These are phyloP conservation scores for Drosophila atripex DNA, from an alignment of 2,888 invertebrate species.

Conservation along the genomic window DNA sequence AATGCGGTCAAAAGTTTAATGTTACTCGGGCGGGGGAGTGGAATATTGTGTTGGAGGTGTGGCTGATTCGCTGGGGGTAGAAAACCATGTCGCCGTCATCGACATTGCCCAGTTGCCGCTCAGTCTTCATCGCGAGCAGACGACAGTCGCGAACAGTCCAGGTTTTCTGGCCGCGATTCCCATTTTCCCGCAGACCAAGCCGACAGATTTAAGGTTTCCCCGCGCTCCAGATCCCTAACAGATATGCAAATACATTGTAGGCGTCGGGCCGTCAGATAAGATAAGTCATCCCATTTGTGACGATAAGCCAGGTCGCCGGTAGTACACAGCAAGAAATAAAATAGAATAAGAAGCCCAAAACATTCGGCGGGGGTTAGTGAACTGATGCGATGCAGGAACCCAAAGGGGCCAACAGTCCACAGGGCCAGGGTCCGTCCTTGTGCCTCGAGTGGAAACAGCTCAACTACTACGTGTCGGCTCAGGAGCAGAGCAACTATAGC, in stretches of 20 bases:
- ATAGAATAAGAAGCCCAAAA: not conserved
- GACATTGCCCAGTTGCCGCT: conserved; percentile 55
- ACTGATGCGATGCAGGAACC: conserved; percentile 48
- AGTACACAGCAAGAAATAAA: conserved; percentile 5
- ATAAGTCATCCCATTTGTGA: conserved; percentile 21
- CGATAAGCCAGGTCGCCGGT: conserved; percentile 6
- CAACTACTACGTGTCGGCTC: conserved; percentile 81
- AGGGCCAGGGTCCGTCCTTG: conserved; percentile 53
- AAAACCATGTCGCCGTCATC: conserved; percentile 50
- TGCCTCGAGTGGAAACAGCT: conserved; percentile 82
- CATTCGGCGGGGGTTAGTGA: conserved; percentile 49
- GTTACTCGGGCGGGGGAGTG: conserved; percentile 48
- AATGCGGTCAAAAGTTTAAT: conserved; percentile 72
- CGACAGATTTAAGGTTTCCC: conserved; percentile 58
- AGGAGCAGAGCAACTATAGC: conserved; percentile 80
- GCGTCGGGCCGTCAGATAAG: conserved; percentile 20
- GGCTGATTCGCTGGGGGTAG: conserved; percentile 50
- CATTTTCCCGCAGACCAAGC: not conserved
- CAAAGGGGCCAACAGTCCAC: conserved; percentile 3
- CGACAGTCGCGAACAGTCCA: conserved; percentile 18
- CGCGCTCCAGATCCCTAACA: conserved; percentile 11
- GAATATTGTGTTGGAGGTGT: not conserved
- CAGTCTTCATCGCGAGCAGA: conserved; percentile 55
- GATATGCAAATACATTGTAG: conserved; percentile 38
- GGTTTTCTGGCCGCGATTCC: conserved; percentile 9